Percentiles rank a stretch among this genome's conserved stretches.
phyloP scores from a whole-genome alignment of 2,888 invertebrate species.

The Epinotia demarniana region DNA sequence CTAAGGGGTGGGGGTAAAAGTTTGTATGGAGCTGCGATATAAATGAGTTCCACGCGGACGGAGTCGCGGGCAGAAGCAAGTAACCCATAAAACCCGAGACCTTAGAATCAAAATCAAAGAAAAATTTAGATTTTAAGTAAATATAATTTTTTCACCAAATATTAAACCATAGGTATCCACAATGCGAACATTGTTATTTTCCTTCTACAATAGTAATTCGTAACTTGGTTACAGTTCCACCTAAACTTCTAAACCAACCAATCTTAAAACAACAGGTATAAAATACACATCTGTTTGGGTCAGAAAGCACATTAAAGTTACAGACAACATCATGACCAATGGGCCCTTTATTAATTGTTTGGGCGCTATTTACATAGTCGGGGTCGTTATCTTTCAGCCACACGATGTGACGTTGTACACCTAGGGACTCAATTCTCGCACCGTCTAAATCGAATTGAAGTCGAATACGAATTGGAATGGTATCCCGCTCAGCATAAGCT shows the following conservation, averaged over 20 bases:
- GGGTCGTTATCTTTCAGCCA: constrained; percentile 78
- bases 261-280: background rate
- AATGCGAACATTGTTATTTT: too few species aligned
- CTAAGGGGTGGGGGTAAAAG: too few species aligned
- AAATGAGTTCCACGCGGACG: too few species aligned
- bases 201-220: background rate
- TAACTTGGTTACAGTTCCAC: background rate
- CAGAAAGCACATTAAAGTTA: constrained; percentile 61
- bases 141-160: too few species aligned
- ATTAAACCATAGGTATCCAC: too few species aligned
- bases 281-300: constrained; percentile 2
- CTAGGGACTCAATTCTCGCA: constrained; percentile 44
- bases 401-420: constrained; percentile 63
- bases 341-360: constrained; percentile 80
- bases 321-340: constrained; percentile 74
- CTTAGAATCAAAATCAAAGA: too few species aligned
- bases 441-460: background rate
- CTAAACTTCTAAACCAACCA: background rate
- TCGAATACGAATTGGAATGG: background rate
- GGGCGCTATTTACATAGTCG: constrained; percentile 79
- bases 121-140: too few species aligned
- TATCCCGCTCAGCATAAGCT: background rate
- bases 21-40: too few species aligned
- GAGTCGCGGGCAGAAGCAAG: too few species aligned
- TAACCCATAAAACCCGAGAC: too few species aligned